Conservation (phyloP, 2,113 vertebrate genomes). For the Trochalopteron elliotii region DNA sequence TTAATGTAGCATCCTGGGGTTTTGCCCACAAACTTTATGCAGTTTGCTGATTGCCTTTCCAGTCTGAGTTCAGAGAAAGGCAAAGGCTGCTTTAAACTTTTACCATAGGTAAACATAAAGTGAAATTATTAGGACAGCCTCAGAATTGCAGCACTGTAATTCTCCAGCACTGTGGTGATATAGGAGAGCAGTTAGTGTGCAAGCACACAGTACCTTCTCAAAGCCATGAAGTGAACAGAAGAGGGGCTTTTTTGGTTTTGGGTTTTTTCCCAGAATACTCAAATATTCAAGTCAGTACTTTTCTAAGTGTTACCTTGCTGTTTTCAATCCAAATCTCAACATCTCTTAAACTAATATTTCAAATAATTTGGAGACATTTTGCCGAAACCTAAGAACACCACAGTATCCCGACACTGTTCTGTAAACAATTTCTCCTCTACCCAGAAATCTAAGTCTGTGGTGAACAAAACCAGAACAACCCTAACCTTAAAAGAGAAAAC, state of each 20-base stretch:
- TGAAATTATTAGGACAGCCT: background rate
- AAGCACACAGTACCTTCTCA: background rate
- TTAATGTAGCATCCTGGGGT: background rate
- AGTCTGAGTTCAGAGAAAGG: background rate
- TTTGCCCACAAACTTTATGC: background rate
- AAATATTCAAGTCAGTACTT: background rate
- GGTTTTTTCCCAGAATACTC: background rate
- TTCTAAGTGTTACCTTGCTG: background rate
- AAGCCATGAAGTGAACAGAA: background rate
- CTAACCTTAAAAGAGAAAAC: background rate
- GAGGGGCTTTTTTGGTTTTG: background rate
- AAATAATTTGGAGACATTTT: background rate
- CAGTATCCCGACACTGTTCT: background rate
- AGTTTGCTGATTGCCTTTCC: background rate
- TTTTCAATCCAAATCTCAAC: background rate
- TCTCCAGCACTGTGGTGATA: background rate
- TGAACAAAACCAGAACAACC: background rate
- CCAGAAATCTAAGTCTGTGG: background rate
- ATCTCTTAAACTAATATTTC: background rate
- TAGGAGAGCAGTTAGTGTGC: background rate
- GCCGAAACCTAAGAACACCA: background rate
- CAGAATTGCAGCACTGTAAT: background rate
- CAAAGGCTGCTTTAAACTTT: background rate
- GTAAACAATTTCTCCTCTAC: background rate
- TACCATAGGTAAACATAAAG: background rate